These are phyloP conservation scores for Lithobius niger DNA, from an alignment of 1,140 invertebrate genomes.

Conservation along the genomic window DNA sequence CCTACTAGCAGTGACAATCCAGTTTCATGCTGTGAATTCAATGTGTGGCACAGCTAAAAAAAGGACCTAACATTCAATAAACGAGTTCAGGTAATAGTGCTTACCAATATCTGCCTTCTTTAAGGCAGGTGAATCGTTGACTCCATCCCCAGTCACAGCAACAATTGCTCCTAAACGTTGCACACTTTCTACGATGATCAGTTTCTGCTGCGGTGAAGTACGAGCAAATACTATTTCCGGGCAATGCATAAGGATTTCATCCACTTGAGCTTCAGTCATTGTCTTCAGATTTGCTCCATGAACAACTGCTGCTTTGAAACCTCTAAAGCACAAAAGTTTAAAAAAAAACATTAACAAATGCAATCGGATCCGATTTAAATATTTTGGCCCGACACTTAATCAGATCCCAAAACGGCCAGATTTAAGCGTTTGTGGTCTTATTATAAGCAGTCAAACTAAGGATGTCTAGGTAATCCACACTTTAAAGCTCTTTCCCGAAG, in stretches of 20 bases:
- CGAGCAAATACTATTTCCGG: slow-evolving; percentile 43
- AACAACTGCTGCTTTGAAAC: slow-evolving; percentile 34
- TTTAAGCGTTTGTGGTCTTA: too few relatives aligned
- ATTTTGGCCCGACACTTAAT: too few relatives aligned
- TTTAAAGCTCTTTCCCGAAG: too few relatives aligned
- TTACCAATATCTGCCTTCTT: slow-evolving; percentile 36
- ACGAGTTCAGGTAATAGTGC: too few relatives aligned
- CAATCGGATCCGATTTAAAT: too few relatives aligned
- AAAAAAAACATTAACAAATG: background rate
- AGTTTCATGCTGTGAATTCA: too few relatives aligned
- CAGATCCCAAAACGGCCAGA: too few relatives aligned
- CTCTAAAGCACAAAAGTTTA: slow-evolving; percentile 2
- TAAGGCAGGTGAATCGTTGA: slow-evolving; percentile 41
- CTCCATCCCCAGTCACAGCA: slow-evolving; percentile 43
- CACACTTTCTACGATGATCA: slow-evolving; percentile 42
- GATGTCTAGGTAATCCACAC: too few relatives aligned
- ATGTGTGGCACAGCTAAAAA: too few relatives aligned
- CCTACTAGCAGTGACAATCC: too few relatives aligned
- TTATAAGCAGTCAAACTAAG: too few relatives aligned
- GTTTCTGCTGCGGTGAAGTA: slow-evolving; percentile 43
- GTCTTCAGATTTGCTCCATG: slow-evolving; percentile 39
- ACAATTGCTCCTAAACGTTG: slow-evolving; percentile 39
- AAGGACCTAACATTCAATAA: too few relatives aligned
- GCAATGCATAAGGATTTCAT: slow-evolving; percentile 36
- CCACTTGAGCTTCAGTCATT: slow-evolving; percentile 37